These are phyloP conservation scores for Fregata magnificens DNA, from an alignment of 2,113 vertebrate species.

Conservation along the genomic window DNA sequence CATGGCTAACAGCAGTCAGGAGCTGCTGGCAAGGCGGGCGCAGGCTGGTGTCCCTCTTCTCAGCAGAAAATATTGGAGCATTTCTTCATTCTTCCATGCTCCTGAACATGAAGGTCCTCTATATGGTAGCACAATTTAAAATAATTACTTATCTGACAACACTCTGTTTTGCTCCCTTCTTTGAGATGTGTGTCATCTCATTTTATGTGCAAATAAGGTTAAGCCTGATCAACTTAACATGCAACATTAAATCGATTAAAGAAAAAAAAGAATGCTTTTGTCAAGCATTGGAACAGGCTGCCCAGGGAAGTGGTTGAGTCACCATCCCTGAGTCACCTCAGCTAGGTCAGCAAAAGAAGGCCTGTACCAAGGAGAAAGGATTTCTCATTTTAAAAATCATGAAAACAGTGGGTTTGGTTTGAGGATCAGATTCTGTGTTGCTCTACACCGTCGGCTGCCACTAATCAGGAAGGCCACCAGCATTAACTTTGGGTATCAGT, in stretches of 20 bases:
- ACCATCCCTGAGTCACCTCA: not conserved
- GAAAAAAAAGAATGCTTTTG: not conserved
- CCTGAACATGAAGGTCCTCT: not conserved
- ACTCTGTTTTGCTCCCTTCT: not conserved
- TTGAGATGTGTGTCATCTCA: not conserved
- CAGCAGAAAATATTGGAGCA: not conserved
- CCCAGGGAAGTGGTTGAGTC: not conserved
- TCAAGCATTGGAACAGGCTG: not conserved
- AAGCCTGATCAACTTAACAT: not conserved
- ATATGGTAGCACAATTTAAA: not conserved
- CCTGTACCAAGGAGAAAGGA: not conserved
- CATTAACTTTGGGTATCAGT: not conserved
- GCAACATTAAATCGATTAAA: not conserved
- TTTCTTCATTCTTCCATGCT: not conserved
- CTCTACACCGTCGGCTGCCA: not conserved
- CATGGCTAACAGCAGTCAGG: not conserved
- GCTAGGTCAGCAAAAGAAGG: not conserved
- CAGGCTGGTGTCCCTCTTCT: not conserved
- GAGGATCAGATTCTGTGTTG: not conserved
- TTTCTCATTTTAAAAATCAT: not conserved
- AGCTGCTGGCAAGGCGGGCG: accelerated
- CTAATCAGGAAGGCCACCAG: not conserved
- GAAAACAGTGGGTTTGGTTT: not conserved
- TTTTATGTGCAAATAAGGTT: not conserved
- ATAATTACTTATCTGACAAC: not conserved